Base-by-base conservation (phyloP, 53 echinoderm and acorn worm genomes). In the Crossaster papposus region DNA sequence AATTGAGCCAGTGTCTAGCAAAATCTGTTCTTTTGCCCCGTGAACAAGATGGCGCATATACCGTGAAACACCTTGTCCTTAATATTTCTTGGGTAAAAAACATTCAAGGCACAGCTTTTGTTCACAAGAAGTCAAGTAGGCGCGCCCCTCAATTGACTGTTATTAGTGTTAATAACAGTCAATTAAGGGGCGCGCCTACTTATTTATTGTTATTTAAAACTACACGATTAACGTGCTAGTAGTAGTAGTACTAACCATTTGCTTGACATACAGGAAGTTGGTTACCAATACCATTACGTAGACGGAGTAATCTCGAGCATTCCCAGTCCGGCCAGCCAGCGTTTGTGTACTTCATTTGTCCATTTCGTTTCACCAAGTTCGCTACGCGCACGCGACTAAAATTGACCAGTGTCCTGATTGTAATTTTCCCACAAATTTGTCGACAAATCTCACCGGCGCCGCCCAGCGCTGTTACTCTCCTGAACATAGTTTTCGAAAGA, bases 341-440 rank as follows among this genome's bases (percentile, higher is more conserved):
- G 18, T 12, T 64, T 68, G 30, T 80, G 14, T 15, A 6, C 15
- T 14, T 80, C 2, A 24, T 50, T 20, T 50, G 83, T 8, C 9
- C 70, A n/a, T n/a, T n/a, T 64, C 18, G 64, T 20, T 32, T 5
- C 15, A 33, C 14, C 1, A 4, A 13, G 1, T 54, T 11, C 30
- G 17, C 3, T 5, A 30, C 70, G 23, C 23, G 28, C 36, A n/a
- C 0, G n/a, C 29, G 36, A 72, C 36, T 36, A 32, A 51, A 6
- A 51, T 38, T 31, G 3, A 50, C 37, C 64, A 35, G 36, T 6
- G 7, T 58, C 17, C 58, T 58, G 6, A 22, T 65, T 51, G 33
- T 22, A 6, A 84, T 14, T 28, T 72, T 71, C 53, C 54, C 51
- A 53, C 84, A 72, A 51, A 84, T 72, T 51, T 71, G 84, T 72